Evolutionary conservation across 2,113 vertebrate species (phyloP).

Genomic region (Hippocampus comes): DNA sequence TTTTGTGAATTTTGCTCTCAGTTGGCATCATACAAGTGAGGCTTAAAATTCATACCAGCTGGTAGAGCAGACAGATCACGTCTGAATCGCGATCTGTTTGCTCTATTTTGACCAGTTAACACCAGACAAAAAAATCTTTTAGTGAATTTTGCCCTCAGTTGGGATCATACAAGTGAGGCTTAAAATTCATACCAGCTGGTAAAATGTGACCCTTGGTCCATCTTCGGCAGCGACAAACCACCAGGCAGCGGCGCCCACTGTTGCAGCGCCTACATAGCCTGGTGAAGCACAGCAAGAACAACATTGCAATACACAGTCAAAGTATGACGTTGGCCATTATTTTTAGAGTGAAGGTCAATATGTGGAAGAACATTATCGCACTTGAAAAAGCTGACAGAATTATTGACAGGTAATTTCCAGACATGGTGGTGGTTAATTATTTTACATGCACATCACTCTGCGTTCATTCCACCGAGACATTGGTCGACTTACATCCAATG

Average conservation of each 20-base stretch:
- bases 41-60: slow-evolving; percentile 78
- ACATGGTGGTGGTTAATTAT: too few species aligned
- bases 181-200: slow-evolving; percentile 84
- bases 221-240: slow-evolving; percentile 98
- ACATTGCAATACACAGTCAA: background rate
- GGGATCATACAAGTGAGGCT: background rate
- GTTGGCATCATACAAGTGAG: background rate
- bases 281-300: background rate
- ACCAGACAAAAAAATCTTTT: too few species aligned
- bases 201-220: slow-evolving; percentile 88
- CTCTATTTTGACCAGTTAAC: too few species aligned
- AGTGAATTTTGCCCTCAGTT: too few species aligned
- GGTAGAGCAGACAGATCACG: too few species aligned
- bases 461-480: background rate
- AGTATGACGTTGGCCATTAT: too few species aligned
- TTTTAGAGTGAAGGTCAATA: too few species aligned
- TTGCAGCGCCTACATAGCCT: slow-evolving; percentile 93
- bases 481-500: slow-evolving; percentile 87
- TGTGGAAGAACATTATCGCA: too few species aligned
- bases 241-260: slow-evolving; percentile 96
- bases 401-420: too few species aligned
- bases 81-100: too few species aligned
- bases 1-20: too few species aligned
- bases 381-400: too few species aligned
- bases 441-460: background rate